Evolutionary conservation across 2,797 vertebrate genomes (phyloP).

Genomic region (Euthynnus affinis): DNA sequence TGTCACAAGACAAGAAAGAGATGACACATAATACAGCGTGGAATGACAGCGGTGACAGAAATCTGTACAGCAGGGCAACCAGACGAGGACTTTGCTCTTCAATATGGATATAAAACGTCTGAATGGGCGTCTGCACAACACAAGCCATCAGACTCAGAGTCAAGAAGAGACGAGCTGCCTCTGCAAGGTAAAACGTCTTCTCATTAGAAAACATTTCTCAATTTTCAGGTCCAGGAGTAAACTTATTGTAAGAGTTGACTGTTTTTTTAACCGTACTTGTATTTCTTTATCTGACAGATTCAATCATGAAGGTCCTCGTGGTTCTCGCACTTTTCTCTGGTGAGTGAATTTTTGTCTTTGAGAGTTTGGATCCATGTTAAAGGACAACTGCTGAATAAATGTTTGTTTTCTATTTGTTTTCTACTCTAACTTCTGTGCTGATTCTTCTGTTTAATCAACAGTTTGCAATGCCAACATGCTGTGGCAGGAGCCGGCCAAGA

Average conservation of each 20-base stretch:
- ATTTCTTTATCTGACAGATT: constrained; percentile 24
- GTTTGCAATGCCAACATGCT: constrained; percentile 81
- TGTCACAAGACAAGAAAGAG: neutral
- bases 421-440: neutral
- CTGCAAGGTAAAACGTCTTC: constrained; percentile 43
- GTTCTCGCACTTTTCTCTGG: constrained; percentile 79
- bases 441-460: constrained; percentile 36
- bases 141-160: constrained; percentile 18
- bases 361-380: neutral
- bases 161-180: constrained; percentile 32
- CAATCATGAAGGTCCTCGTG: constrained; percentile 80
- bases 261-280: neutral
- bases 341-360: constrained; percentile 57
- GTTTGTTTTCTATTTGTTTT: neutral
- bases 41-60: constrained; percentile 49
- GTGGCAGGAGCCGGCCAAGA: constrained; percentile 69
- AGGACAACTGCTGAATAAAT: rapidly evolving
- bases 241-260: too few relatives aligned
- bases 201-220: neutral
- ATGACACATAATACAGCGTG: constrained; percentile 50
- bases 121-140: rapidly evolving
- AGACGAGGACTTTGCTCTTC: constrained; percentile 65
- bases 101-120: constrained; percentile 44
- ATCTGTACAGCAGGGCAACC: constrained; percentile 62
- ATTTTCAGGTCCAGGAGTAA: too few relatives aligned